phyloP scores from a whole-genome alignment of 2,797 vertebrate species.

The Hirundo rustica region DNA sequence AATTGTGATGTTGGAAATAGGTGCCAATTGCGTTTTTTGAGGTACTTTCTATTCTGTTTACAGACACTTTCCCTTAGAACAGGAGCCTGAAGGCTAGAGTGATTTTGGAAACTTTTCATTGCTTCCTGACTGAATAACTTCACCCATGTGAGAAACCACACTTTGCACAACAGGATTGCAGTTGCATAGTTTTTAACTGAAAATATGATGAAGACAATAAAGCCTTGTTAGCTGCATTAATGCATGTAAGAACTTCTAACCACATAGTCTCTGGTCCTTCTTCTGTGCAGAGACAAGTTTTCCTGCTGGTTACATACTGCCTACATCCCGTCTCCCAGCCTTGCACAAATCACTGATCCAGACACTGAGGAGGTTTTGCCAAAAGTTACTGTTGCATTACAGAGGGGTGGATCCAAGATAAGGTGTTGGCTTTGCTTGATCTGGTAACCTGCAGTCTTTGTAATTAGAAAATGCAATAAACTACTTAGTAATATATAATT shows the following conservation, averaged over 20 bases:
- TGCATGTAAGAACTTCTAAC: slow-evolving; percentile 77
- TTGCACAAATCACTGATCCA: background rate
- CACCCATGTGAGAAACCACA: slow-evolving; percentile 86
- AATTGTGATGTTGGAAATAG: background rate
- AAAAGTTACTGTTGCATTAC: background rate
- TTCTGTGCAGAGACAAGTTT: background rate
- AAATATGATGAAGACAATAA: slow-evolving; percentile 87
- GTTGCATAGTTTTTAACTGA: slow-evolving; percentile 84
- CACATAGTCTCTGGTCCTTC: background rate
- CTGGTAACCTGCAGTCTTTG: background rate
- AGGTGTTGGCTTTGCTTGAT: background rate
- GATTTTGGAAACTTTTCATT: slow-evolving; percentile 83
- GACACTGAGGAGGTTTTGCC: background rate
- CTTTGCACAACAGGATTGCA: slow-evolving; percentile 78
- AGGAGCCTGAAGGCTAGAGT: slow-evolving; percentile 82
- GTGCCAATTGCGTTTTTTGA: background rate
- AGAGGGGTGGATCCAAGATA: background rate
- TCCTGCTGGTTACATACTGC: background rate
- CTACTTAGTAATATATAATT: background rate
- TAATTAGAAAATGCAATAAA: background rate
- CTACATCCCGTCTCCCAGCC: background rate
- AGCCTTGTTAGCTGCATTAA: slow-evolving; percentile 85
- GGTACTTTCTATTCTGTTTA: background rate
- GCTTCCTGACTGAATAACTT: slow-evolving; percentile 77
- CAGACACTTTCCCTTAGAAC: background rate